These are phyloP conservation scores for Pithys albifrons DNA, from an alignment of 2,113 vertebrate species.

Conservation along the genomic window DNA sequence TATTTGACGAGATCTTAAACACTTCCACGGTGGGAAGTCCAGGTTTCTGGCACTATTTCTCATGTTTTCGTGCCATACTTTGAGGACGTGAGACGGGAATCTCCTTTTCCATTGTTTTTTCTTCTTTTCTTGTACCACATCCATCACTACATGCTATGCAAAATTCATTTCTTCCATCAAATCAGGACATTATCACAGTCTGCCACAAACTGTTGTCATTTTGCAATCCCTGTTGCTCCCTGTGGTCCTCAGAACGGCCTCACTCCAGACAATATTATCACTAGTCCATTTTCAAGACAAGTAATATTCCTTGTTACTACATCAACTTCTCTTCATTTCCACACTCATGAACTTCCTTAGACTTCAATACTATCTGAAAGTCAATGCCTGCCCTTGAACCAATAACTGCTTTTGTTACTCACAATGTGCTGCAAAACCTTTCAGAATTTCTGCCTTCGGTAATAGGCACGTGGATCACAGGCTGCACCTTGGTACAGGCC, in stretches of 20 bases:
- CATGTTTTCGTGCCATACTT: neutral
- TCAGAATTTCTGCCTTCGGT: neutral
- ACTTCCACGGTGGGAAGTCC: neutral
- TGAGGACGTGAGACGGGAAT: neutral
- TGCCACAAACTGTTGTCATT: neutral
- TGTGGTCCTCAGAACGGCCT: neutral
- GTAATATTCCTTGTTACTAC: neutral
- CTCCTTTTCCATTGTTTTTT: neutral
- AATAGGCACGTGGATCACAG: accelerated
- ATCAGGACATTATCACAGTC: neutral
- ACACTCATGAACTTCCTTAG: neutral
- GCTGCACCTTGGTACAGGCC: neutral
- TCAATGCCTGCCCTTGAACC: neutral
- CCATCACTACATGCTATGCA: neutral
- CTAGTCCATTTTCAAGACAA: neutral
- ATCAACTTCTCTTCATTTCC: neutral
- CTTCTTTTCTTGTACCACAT: neutral
- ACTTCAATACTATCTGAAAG: neutral
- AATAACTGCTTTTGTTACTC: neutral
- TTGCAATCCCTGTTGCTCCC: neutral
- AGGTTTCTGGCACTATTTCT: neutral
- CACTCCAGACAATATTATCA: neutral
- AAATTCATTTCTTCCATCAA: neutral
- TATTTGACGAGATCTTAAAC: neutral
- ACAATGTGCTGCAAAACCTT: neutral